These are phyloP conservation scores for Papilio helenus DNA, from an alignment of 1,140 invertebrate species.

Conservation along the genomic window DNA sequence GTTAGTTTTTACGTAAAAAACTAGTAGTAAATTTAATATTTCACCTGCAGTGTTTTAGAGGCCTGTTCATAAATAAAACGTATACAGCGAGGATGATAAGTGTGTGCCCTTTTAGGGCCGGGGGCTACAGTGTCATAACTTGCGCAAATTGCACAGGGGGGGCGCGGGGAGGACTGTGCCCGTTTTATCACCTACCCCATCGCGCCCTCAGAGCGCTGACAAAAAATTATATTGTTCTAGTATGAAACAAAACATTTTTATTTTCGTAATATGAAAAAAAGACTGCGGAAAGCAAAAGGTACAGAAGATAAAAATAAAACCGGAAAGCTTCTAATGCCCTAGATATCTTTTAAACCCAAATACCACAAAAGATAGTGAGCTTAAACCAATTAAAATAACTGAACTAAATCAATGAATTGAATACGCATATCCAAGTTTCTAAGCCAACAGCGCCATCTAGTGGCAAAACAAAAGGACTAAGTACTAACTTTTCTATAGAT, in stretches of 20 bases:
- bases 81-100: constrained; percentile 1
- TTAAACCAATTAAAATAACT: not conserved
- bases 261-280: not conserved
- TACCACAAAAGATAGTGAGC: not conserved
- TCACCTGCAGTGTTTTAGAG: not conserved
- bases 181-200: not conserved
- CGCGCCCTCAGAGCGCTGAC: not conserved
- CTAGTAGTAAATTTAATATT: constrained; percentile 5
- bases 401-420: too few species aligned
- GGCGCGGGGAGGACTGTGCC: not conserved
- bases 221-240: not conserved
- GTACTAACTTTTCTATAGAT: not conserved
- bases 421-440: too few species aligned
- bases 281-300: not conserved
- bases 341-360: not conserved
- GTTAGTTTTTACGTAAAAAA: not conserved
- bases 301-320: not conserved
- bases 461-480: too few species aligned
- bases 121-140: not conserved
- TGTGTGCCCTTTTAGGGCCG: not conserved
- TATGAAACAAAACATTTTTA: constrained; percentile 1
- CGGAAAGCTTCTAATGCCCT: not conserved
- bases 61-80: constrained; percentile 14
- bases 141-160: not conserved
- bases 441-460: too few species aligned